These are phyloP conservation scores for Cartodere bifasciata DNA, from an alignment of 2,888 invertebrate genomes.

Conservation along the genomic window DNA sequence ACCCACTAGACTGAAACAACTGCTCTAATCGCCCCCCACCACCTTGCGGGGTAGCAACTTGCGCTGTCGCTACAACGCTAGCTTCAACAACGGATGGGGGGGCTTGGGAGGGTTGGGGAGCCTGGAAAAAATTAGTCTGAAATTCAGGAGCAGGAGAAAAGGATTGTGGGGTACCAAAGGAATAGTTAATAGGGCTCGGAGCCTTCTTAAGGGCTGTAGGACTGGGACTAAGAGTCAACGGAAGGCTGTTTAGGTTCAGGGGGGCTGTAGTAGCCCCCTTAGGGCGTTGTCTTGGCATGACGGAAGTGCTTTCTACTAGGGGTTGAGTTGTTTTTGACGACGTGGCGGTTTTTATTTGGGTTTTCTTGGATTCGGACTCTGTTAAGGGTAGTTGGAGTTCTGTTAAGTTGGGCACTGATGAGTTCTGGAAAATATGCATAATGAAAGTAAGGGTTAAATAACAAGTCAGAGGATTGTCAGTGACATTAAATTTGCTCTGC, in stretches of 20 bases:
- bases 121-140: constrained; percentile 16
- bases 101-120: constrained; percentile 14
- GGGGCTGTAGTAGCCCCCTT: constrained; percentile 46
- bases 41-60: constrained; percentile 5
- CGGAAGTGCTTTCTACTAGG: constrained; percentile 60
- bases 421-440: constrained; percentile 42
- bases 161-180: constrained; percentile 23
- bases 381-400: constrained; percentile 51
- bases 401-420: constrained; percentile 48
- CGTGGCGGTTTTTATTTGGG: constrained; percentile 37
- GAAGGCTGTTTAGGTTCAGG: constrained; percentile 34
- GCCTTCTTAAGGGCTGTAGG: constrained; percentile 36
- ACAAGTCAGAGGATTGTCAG: no score
- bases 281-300: constrained; percentile 71
- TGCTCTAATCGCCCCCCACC: constrained; percentile 41
- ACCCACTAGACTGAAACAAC: constrained; percentile 51
- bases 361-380: constrained; percentile 56
- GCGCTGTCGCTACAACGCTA: constrained; percentile 5
- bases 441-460: no score
- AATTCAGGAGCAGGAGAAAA: constrained; percentile 18
- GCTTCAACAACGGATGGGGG: constrained; percentile 14
- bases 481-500: no score
- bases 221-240: constrained; percentile 41
- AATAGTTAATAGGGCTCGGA: constrained; percentile 27
- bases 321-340: constrained; percentile 32